Conservation (phyloP, 2,888 invertebrate species). For the Melanostoma scalare region DNA sequence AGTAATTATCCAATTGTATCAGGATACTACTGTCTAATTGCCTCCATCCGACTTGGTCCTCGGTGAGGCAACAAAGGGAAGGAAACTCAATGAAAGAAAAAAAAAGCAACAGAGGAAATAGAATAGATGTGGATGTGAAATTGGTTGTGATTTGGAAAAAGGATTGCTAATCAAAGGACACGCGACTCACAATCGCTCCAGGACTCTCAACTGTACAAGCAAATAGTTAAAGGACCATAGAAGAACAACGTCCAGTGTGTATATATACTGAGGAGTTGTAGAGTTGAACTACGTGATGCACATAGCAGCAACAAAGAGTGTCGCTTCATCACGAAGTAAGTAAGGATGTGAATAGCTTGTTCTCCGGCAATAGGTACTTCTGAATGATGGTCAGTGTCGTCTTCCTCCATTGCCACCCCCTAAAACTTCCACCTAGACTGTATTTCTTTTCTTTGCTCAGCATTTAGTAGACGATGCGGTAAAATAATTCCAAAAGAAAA, state of each 20-base stretch:
- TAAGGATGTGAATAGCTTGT: slow-evolving; percentile 3
- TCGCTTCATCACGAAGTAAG: slow-evolving; percentile 45
- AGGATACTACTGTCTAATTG: slow-evolving; percentile 70
- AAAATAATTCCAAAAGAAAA: slow-evolving; percentile 48
- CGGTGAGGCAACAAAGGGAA: slow-evolving; percentile 20
- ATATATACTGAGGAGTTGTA: slow-evolving; percentile 7
- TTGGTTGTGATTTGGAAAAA: slow-evolving; percentile 69
- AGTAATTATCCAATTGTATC: slow-evolving; percentile 70
- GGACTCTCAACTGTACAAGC: slow-evolving; percentile 30
- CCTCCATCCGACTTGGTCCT: slow-evolving; percentile 43
- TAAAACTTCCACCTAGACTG: neutral
- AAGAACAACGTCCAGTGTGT: slow-evolving; percentile 19
- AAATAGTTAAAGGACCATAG: slow-evolving; percentile 56
- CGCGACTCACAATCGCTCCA: slow-evolving; percentile 56
- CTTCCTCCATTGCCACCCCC: slow-evolving; percentile 21
- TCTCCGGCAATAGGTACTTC: neutral
- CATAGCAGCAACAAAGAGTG: slow-evolving; percentile 38
- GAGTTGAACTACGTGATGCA: slow-evolving; percentile 29
- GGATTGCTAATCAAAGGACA: slow-evolving; percentile 71
- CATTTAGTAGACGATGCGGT: slow-evolving; percentile 53
- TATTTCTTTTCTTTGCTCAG: neutral
- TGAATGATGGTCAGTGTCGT: slow-evolving; percentile 56
- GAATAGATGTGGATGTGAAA: slow-evolving; percentile 55
- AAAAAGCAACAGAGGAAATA: neutral
- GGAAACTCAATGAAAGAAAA: slow-evolving; percentile 19